Evolutionary conservation across 2,797 vertebrate genomes (phyloP).

Genomic region (Ataeniobius toweri): DNA sequence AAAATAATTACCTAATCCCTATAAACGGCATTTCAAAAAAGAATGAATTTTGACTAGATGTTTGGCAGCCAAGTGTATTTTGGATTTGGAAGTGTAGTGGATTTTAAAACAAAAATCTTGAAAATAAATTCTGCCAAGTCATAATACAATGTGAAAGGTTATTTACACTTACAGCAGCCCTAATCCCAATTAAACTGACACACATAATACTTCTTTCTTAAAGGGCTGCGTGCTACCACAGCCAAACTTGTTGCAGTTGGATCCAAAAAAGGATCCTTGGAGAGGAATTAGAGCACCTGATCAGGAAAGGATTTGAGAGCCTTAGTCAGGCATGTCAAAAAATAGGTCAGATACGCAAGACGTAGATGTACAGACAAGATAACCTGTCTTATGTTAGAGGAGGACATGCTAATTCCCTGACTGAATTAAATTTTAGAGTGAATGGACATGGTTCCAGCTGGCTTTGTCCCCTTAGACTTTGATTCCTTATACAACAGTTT

Average conservation of each 20-base stretch:
- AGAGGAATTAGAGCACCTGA: slow-evolving; percentile 43
- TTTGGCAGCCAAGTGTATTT: slow-evolving; percentile 3
- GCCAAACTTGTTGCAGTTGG: slow-evolving; percentile 1
- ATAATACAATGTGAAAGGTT: not conserved
- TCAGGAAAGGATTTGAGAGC: slow-evolving; percentile 30
- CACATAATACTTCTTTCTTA: slow-evolving; percentile 7
- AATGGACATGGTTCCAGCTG: slow-evolving; percentile 14
- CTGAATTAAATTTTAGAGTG: slow-evolving; percentile 10
- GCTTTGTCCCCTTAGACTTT: not conserved
- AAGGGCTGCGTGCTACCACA: slow-evolving; percentile 14
- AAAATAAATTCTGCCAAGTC: not conserved
- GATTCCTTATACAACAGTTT: slow-evolving; percentile 9
- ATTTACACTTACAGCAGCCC: not conserved
- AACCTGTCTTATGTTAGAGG: slow-evolving; percentile 15
- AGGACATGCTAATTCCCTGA: not conserved
- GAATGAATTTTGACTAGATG: not conserved
- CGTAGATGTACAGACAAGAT: slow-evolving; percentile 18
- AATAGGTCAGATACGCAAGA: slow-evolving; percentile 15
- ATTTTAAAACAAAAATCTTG: not conserved
- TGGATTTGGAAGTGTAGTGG: too few relatives aligned
- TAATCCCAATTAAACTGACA: slow-evolving; percentile 6
- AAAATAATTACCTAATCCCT: not conserved
- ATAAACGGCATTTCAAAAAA: not conserved
- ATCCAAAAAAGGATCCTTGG: slow-evolving; percentile 33
- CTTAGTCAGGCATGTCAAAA: slow-evolving; percentile 34